A percentile compares a stretch with the other conserved stretches of the same genome.
Evolutionary conservation across 1,140 invertebrate species (phyloP).

Genomic region (Dufourea novaeangliae): DNA sequence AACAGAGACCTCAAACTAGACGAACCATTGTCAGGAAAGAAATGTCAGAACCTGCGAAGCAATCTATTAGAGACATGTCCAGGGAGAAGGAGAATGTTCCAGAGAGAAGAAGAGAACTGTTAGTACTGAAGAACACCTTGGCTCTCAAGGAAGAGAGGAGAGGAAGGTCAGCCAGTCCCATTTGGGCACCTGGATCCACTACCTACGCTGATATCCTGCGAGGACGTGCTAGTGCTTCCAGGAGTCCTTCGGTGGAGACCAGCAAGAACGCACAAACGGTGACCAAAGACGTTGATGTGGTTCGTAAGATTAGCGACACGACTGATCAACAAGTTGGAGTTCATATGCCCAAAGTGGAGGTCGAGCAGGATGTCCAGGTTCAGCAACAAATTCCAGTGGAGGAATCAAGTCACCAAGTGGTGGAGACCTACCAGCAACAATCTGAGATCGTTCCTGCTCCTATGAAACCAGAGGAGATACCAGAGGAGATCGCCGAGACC

Average conservation of each 20-base stretch:
- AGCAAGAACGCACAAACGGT: background rate
- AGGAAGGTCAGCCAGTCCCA: conserved; percentile 86
- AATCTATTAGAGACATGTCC: background rate
- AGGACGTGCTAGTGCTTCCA: conserved; percentile 77
- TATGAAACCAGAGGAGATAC: background rate
- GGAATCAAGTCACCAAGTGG: background rate
- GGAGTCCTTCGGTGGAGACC: conserved; percentile 51
- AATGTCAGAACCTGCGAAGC: background rate
- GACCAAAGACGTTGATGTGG: background rate
- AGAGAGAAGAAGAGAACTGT: background rate
- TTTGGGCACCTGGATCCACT: conserved; percentile 87
- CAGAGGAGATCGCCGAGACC: conserved; percentile 15
- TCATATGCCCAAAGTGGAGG: background rate
- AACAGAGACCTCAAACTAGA: background rate
- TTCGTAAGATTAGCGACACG: too few relatives aligned
- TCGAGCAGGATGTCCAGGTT: background rate
- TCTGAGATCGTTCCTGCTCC: conserved; percentile 1
- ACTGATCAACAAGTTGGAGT: background rate
- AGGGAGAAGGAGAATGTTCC: background rate
- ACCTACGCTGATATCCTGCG: conserved; percentile 90
- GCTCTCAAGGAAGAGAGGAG: conserved; percentile 71
- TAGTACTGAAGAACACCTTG: conserved; percentile 37
- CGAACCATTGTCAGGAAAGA: background rate
- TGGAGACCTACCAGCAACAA: conserved; percentile 13
- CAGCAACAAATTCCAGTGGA: background rate